Conservation (phyloP, 1,140 invertebrate species). For the Dendroctonus ponderosae region DNA sequence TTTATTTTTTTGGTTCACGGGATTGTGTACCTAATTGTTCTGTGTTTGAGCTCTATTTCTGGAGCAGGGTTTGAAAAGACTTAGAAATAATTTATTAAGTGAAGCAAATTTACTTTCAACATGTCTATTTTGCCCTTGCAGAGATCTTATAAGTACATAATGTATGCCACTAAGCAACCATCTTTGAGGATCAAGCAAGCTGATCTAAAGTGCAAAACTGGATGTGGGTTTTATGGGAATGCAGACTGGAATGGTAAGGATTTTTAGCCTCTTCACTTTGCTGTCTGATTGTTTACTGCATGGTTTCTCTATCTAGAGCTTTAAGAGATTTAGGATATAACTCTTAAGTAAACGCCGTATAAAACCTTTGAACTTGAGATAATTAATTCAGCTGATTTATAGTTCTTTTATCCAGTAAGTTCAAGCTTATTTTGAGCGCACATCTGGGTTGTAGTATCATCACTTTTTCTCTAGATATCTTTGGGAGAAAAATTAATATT, state of each 20-base stretch:
- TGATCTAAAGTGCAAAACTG: constrained; percentile 91
- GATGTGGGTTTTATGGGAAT: constrained; percentile 96
- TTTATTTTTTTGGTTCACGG: not conserved
- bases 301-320: not conserved
- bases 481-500: too few relatives aligned
- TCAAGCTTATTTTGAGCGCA: too few relatives aligned
- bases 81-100: not conserved
- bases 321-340: not conserved
- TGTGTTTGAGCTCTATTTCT: too few relatives aligned
- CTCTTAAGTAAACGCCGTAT: not conserved
- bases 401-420: too few relatives aligned
- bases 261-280: not conserved
- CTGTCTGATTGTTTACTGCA: not conserved
- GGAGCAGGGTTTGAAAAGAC: too few relatives aligned
- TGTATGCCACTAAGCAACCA: constrained; percentile 71
- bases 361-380: too few relatives aligned
- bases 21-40: not conserved
- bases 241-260: constrained; percentile 80
- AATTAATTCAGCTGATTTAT: too few relatives aligned
- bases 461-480: too few relatives aligned
- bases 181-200: constrained; percentile 76
- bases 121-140: constrained; percentile 46
- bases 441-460: too few relatives aligned
- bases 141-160: constrained; percentile 53
- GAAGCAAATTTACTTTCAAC: constrained; percentile 15